Conservation (phyloP, 2,888 invertebrate species). For the Brachyptera risi region DNA sequence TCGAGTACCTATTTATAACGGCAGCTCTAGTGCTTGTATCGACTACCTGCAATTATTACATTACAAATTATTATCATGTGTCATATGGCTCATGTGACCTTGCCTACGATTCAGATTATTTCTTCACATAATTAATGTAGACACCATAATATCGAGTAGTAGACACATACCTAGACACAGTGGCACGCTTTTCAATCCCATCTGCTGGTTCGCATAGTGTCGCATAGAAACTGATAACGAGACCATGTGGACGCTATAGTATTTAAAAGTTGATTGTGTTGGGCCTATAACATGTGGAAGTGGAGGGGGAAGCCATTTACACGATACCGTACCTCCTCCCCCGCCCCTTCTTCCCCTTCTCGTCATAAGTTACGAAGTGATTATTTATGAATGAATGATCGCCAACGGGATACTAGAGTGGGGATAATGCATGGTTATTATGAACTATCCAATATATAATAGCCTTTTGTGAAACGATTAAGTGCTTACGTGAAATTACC, state of each 20-base stretch:
- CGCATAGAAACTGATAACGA: not conserved
- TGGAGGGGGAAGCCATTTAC: not conserved
- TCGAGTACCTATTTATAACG: too few species aligned
- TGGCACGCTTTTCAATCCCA: not conserved
- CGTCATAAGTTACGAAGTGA: constrained; percentile 22
- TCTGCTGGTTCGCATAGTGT: constrained; percentile 8
- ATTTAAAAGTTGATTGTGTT: constrained; percentile 1
- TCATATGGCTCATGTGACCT: too few species aligned
- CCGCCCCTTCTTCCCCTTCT: not conserved
- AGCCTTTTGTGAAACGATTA: constrained; percentile 3
- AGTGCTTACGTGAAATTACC: not conserved
- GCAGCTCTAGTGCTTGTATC: too few species aligned
- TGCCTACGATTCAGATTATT: too few species aligned
- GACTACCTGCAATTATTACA: too few species aligned
- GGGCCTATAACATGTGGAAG: not conserved
- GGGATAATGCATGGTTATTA: constrained; percentile 2
- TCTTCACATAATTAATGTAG: too few species aligned
- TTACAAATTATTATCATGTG: too few species aligned
- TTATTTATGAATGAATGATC: constrained; percentile 21
- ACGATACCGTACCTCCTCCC: not conserved
- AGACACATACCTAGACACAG: not conserved
- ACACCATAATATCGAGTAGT: too few species aligned
- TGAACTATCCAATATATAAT: constrained; percentile 5
- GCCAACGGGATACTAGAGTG: not conserved
- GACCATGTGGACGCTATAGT: not conserved